Evolutionary conservation across 2,888 invertebrate species (phyloP), one percentile per base, ranked within the genome.

Genomic region (Nymphalis polychloros): DNA sequence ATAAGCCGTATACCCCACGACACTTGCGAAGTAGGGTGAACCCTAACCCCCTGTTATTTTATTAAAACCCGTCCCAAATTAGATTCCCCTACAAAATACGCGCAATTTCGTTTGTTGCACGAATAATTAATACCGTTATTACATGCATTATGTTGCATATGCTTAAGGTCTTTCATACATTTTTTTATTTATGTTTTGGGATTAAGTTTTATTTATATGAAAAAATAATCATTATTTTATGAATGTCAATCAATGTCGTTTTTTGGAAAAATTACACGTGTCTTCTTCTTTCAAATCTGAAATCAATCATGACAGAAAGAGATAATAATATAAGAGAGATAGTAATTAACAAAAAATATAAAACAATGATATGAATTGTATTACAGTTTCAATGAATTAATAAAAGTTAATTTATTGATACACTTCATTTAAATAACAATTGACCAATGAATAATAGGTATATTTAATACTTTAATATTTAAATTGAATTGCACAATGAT

Each of bases 31-130:
- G 64, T 60, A 63, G 71, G 73, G 71, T 59, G 69, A 61, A 53
- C 68, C 1, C n/a, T n/a, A n/a, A 70, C 72, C 74, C 75, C 70
- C 59, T 69, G 69, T 73, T 74, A 74, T 73, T 71, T 68, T 74
- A 73, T 73, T 76, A 70, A 70, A 70, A 63, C 64, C 69, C 59
- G 67, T 63, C 72, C 72, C 69, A 55, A 69, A 70, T 73, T 69
- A 71, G 67, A 69, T 50, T 61, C 70, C 61, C 64, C 63, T 66
- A 41, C 20, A 66, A 62, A 55, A 52, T 60, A 61, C 64, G 64
- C 63, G 55, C 63, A 59, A 64, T 68, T 69, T 53, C 69, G 68
- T 68, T 59, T 73, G 68, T 65, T 66, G 62, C 63, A 31, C 31
- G 69, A 71, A 73, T 74, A 71, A 74, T 75, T 72, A 72, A 70